Evolutionary conservation across 2,113 vertebrate genomes (phyloP), one percentile per base, ranked within the genome.

Genomic region (Sebastes schlegelii): DNA sequence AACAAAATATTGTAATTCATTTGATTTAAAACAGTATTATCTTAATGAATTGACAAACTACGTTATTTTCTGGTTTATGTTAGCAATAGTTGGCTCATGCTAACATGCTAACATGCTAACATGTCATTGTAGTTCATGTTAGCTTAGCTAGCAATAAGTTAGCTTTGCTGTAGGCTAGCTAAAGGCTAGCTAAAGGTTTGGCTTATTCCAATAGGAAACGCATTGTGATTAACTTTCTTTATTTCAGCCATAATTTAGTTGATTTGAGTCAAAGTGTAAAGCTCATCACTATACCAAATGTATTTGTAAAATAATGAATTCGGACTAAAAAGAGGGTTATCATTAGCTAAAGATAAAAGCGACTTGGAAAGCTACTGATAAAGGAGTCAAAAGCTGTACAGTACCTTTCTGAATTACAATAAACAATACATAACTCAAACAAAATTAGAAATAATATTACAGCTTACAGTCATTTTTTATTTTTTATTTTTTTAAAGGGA

Each of bases 91-190:
- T 12, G 10, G n/a, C 23, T 23, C 23, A 23, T 23, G 23, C 23
- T 23, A 23, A 23, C 4, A 42, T 42, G 26, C 49, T 76, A 75
- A 26, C 26, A 26, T 26, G 54, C 74, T 74, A 65, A 58, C 42
- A 14, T 43, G 17, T 49, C 9, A 11, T 4, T 10, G 3, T 34
- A 51, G 16, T 60, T 40, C 2, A 26, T 10, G 48, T 49, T 49
- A 49, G 58, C 58, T 61, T 2, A 64, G 52, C n/a, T 45, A 72
- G 69, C 69, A 70, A 13, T 54, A 12, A n/a, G 19, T 49, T 77
- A 87, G 64, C 82, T 48, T 57, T 12, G 3, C 7, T 17, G 42
- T 6, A 49, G 6, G 60, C 43, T 76, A 72, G 45, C 26, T 79
- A 72, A 67, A 7, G 13, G 4, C 23, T 23, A 23, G 58, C 60